A percentile compares a stretch with the other conserved stretches of the same genome.
Conservation (phyloP, 2,888 invertebrate species). For the Agrotis exclamationis region DNA sequence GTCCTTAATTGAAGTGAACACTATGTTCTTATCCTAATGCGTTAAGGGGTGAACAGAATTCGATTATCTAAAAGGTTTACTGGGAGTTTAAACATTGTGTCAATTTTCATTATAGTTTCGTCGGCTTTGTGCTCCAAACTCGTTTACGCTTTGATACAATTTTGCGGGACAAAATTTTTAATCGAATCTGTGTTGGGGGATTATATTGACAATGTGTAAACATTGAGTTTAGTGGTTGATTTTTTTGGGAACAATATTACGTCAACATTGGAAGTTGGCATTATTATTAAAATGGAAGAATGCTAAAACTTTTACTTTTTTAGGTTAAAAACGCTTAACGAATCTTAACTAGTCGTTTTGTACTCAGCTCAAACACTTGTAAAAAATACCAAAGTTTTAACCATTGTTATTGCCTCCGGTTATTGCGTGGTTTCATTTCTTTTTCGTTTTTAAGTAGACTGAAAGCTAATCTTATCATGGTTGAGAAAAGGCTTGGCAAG, state of each 20-base stretch:
- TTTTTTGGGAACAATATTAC: not conserved
- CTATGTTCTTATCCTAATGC: constrained; percentile 31
- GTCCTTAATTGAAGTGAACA: constrained; percentile 41
- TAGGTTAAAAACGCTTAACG: too few species aligned
- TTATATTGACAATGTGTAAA: not conserved
- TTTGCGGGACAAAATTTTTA: constrained; percentile 15
- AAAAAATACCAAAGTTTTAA: too few species aligned
- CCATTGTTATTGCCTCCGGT: too few species aligned
- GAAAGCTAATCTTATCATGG: too few species aligned
- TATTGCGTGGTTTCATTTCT: too few species aligned
- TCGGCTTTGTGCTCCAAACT: constrained; percentile 5
- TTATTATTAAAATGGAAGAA: not conserved
- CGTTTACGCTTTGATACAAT: constrained; percentile 19
- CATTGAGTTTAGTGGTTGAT: too few species aligned
- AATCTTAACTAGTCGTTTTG: too few species aligned
- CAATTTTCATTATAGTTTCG: constrained; percentile 48
- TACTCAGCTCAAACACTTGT: too few species aligned
- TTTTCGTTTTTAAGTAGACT: too few species aligned
- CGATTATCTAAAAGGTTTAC: constrained; percentile 48
- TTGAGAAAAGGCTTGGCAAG: too few species aligned
- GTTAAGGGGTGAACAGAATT: constrained; percentile 40
- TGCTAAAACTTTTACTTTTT: too few species aligned
- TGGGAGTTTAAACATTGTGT: constrained; percentile 42
- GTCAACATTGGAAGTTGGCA: not conserved
- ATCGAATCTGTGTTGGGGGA: constrained; percentile 1